Percentiles rank a stretch among this genome's conserved stretches.
Evolutionary conservation across 1,140 invertebrate genomes (phyloP).

Genomic region (Tetramorium simillimum): DNA sequence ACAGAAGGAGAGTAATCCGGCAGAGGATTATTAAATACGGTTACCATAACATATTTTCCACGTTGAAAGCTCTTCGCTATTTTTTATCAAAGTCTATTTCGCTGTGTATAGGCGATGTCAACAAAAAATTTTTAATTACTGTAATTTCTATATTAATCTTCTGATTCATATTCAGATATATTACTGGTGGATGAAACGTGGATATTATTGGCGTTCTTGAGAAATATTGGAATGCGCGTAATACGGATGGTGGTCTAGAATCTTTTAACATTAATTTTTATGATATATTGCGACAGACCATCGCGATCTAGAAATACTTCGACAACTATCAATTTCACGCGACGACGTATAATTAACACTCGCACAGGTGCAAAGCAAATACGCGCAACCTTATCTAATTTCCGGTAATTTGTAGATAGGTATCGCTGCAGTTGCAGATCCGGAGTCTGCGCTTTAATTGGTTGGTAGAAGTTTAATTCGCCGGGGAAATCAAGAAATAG

Average conservation of each 20-base stretch:
- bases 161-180: background rate
- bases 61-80: conserved; percentile 14
- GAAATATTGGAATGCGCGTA: background rate
- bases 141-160: background rate
- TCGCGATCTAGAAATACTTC: conserved; percentile 23
- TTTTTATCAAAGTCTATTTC: background rate
- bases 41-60: conserved; percentile 24
- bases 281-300: background rate
- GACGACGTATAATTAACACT: conserved; percentile 42
- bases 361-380: conserved; percentile 3
- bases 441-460: conserved; percentile 21
- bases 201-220: background rate
- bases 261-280: conserved; percentile 25
- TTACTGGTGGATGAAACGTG: background rate
- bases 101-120: background rate
- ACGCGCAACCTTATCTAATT: conserved; percentile 37
- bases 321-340: background rate
- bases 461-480: conserved; percentile 43
- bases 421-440: conserved; percentile 31
- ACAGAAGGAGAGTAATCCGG: conserved; percentile 25
- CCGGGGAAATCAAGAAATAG: conserved; percentile 34
- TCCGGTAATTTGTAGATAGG: conserved; percentile 41
- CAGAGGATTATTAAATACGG: conserved; percentile 38
- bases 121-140: conserved; percentile 1
- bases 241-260: background rate